Evolutionary conservation across 2,797 vertebrate genomes (phyloP).

Genomic region (Numenius phaeopus): DNA sequence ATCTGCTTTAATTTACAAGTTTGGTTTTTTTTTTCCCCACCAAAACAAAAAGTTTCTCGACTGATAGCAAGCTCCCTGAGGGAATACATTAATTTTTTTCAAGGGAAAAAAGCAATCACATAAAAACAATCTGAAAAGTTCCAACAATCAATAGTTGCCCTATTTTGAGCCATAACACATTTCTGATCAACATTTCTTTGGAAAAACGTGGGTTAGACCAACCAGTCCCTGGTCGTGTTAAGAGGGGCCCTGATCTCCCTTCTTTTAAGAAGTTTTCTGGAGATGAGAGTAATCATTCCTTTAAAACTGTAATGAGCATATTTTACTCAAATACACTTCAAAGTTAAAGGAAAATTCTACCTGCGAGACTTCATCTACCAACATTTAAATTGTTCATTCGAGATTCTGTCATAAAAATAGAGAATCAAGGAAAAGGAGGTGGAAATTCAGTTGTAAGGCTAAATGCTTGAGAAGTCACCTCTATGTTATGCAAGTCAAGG

Average conservation of each 20-base stretch:
- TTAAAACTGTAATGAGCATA: background rate
- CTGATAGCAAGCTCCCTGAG: slow-evolving; percentile 48
- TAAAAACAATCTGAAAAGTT: slow-evolving; percentile 1
- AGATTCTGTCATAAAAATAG: slow-evolving; percentile 1
- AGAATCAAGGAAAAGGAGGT: background rate
- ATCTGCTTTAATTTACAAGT: background rate
- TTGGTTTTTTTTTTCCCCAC: background rate
- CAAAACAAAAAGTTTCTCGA: background rate
- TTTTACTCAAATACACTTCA: background rate
- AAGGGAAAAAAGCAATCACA: background rate
- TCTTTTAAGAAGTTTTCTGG: background rate
- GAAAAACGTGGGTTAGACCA: background rate
- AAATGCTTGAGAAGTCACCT: background rate
- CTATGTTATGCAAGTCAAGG: background rate
- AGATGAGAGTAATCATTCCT: background rate
- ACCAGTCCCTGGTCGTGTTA: background rate
- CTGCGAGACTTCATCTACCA: background rate
- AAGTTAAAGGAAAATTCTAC: background rate
- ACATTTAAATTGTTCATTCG: background rate
- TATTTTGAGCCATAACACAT: background rate
- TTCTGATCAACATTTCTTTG: slow-evolving; percentile 22
- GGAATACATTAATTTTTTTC: background rate
- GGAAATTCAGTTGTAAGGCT: slow-evolving; percentile 16
- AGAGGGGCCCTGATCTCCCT: background rate
- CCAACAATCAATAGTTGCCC: background rate